phyloP scores from a whole-genome alignment of 2,113 vertebrate genomes.

The Limnothrissa miodon region DNA sequence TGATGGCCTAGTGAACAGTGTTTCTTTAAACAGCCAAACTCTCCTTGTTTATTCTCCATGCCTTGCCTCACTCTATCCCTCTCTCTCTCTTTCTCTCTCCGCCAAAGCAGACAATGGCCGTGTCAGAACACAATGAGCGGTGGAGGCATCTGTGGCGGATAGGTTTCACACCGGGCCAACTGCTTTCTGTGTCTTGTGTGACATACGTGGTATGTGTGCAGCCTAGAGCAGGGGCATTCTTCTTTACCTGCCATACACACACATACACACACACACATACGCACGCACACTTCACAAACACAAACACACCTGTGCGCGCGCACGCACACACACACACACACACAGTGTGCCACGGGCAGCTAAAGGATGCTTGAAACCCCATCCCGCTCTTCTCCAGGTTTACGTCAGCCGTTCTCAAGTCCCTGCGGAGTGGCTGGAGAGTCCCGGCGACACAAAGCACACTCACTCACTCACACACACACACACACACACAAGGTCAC shows the following conservation, averaged over 20 bases:
- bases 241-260: constrained; percentile 45
- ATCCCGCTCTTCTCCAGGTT: constrained; percentile 59
- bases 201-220: constrained; percentile 51
- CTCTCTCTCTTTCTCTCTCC: not conserved
- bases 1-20: not conserved
- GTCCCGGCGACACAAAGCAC: constrained; percentile 60
- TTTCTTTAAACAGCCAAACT: not conserved
- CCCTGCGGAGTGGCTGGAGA: constrained; percentile 64
- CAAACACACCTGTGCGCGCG: not conserved
- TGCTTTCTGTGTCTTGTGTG: constrained; percentile 52
- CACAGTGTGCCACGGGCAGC: not conserved
- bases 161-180: constrained; percentile 39
- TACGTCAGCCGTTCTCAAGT: constrained; percentile 71
- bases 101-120: not conserved
- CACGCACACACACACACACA: not conserved
- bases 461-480: constrained; percentile 39
- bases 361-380: constrained; percentile 59
- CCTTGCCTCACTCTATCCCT: not conserved
- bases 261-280: not conserved
- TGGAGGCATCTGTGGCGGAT: constrained; percentile 40
- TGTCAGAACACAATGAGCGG: constrained; percentile 45
- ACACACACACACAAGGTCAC: constrained; percentile 54
- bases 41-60: not conserved
- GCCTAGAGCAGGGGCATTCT: constrained; percentile 66
- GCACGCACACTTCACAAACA: not conserved